Evolutionary conservation across 2,888 invertebrate species (phyloP).

Genomic region (Archips crataeganus): DNA sequence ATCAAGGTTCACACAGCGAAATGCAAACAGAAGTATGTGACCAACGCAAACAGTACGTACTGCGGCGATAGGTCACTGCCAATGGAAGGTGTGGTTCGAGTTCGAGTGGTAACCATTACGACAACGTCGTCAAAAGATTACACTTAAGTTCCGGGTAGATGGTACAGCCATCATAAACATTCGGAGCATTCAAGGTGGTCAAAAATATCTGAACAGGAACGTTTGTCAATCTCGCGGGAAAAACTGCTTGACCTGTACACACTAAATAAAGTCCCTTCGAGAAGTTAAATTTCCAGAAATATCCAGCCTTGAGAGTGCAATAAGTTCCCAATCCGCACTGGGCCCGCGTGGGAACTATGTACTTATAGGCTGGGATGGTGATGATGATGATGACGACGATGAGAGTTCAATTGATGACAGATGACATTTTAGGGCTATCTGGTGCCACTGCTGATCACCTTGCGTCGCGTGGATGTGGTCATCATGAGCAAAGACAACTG

Average conservation of each 20-base stretch:
- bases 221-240: background rate
- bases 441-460: slow-evolving; percentile 67
- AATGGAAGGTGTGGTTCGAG: slow-evolving; percentile 3
- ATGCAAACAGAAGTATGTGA: slow-evolving; percentile 20
- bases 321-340: too few species aligned
- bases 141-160: too few species aligned
- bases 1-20: slow-evolving; percentile 15
- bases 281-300: background rate
- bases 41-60: slow-evolving; percentile 13
- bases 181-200: too few species aligned
- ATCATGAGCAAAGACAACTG: slow-evolving; percentile 62
- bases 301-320: too few species aligned
- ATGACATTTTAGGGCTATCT: slow-evolving; percentile 67
- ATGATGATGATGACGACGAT: too few species aligned
- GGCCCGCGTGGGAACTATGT: too few species aligned
- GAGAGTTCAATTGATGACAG: background rate
- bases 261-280: background rate
- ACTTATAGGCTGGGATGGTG: too few species aligned
- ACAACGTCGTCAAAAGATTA: background rate
- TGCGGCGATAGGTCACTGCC: slow-evolving; percentile 14
- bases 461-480: slow-evolving; percentile 58
- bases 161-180: too few species aligned
- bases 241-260: background rate
- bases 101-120: background rate
- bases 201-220: too few species aligned